Evolutionary conservation across 30 jellyfish, hydroid and myxozoan species (phyloP), one percentile per base, ranked within the genome.

Genomic region (Mastigias papua): DNA sequence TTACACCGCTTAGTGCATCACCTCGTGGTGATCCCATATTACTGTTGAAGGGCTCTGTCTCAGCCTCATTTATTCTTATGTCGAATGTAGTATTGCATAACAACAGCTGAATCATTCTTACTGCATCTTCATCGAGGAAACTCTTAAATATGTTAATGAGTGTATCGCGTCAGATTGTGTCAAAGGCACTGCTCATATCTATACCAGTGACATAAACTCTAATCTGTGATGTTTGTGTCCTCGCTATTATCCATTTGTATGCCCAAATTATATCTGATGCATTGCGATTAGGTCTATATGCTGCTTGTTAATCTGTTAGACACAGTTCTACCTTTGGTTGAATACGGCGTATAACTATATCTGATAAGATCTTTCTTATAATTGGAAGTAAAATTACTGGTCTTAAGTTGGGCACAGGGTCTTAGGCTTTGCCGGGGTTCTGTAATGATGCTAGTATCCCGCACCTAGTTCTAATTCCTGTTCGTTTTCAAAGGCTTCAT

Each of bases 231-330:
- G 13, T 67, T 81, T 81, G 91, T 50, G 91, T 67, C 37, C 48
- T 79, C 28, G 74, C 71, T 28, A 57, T 84, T 33, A 69, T 84
- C 87, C 87, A 84, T 84, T 71, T 51, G 80, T 84, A 50, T 84
- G 93, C 87, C 92, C 86, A 84, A 11, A 70, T 80, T 26, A 84
- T 84, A 50, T 84, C 93, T 69, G 87, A 84, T 22, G 87, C 60
- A 71, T 87, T 69, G 87, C 87, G 87, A 57, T 73, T 69, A 34
- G 93, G 87, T 49, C 87, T 80, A 58, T 73, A 50, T 70, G 93
- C 93, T 51, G 81, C 60, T 84, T 70, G 92, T 33, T 80, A 84
- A 29, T 70, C 81, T 34, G 93, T 0, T 84, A 70, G 34, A 62
- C 70, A 70, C 15, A 32, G 72, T 72, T 71, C 93, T 50, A 50